Conservation (phyloP, 2,888 invertebrate species). For the Caenorhabditis doughertyi region DNA sequence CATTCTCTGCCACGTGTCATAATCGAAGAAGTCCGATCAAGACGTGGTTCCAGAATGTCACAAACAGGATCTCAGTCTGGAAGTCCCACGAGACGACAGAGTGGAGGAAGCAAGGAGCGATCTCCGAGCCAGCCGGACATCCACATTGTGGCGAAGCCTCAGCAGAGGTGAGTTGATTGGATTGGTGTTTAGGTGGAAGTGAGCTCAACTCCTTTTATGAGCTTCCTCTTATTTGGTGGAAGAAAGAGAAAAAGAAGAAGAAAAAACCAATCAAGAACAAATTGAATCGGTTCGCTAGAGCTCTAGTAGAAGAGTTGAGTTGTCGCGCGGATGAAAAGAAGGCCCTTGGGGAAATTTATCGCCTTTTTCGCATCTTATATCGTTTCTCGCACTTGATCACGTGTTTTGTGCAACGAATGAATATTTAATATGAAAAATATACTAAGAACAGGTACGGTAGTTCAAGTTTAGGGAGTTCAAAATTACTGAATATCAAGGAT, state of each 20-base stretch:
- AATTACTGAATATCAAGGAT: not conserved
- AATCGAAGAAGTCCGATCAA: conserved; percentile 75
- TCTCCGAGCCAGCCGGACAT: conserved; percentile 77
- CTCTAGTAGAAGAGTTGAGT: not conserved
- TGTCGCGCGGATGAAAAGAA: conserved; percentile 27
- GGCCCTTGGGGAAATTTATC: conserved; percentile 62
- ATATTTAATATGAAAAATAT: not conserved
- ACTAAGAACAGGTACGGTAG: not conserved
- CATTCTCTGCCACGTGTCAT: conserved; percentile 75
- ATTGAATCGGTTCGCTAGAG: conserved; percentile 46
- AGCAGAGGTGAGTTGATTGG: conserved; percentile 69
- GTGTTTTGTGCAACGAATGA: conserved; percentile 18
- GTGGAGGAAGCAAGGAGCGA: conserved; percentile 72
- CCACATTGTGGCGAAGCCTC: conserved; percentile 70
- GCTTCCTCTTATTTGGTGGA: conserved; percentile 39
- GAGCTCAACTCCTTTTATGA: conserved; percentile 34
- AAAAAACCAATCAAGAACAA: conserved; percentile 53
- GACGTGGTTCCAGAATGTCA: conserved; percentile 74
- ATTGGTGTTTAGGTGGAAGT: conserved; percentile 31
- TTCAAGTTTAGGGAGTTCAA: not conserved
- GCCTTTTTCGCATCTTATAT: conserved; percentile 36
- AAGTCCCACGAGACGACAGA: conserved; percentile 71
- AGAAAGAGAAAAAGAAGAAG: not conserved
- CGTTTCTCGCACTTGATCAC: conserved; percentile 49
- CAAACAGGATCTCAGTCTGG: conserved; percentile 74